Conservation (phyloP, 2,888 invertebrate species). For the Desoria tigrina region DNA sequence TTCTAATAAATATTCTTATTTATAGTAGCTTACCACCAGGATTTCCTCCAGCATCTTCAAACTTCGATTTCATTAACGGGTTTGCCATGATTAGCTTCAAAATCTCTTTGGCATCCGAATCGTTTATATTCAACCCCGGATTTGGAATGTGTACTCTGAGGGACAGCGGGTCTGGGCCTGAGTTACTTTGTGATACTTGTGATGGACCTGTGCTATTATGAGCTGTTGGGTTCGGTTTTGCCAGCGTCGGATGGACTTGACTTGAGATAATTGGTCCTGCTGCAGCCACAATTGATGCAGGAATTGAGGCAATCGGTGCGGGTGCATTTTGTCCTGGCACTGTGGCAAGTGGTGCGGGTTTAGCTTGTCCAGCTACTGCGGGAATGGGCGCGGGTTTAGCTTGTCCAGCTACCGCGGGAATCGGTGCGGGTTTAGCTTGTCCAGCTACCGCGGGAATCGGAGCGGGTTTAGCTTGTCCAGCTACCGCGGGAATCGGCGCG, state of each 20-base stretch:
- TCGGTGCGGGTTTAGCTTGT: background rate
- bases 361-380: background rate
- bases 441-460: no score
- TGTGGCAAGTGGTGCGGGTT: background rate
- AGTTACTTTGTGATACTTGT: no score
- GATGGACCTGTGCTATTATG: no score
- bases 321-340: background rate
- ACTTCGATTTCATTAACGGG: background rate
- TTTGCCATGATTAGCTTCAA: background rate
- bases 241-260: background rate
- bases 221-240: no score
- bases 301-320: background rate
- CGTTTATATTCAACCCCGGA: background rate
- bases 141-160: background rate
- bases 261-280: background rate
- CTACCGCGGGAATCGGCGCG: no score
- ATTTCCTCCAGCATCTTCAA: no score
- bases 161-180: background rate
- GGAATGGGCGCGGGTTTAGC: background rate
- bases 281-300: background rate
- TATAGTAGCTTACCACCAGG: no score
- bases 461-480: no score
- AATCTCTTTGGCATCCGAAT: background rate
- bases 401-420: no score
- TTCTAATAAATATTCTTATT: no score